Conservation (phyloP, 2,888 invertebrate species). For the Ornithoptera priamus region DNA sequence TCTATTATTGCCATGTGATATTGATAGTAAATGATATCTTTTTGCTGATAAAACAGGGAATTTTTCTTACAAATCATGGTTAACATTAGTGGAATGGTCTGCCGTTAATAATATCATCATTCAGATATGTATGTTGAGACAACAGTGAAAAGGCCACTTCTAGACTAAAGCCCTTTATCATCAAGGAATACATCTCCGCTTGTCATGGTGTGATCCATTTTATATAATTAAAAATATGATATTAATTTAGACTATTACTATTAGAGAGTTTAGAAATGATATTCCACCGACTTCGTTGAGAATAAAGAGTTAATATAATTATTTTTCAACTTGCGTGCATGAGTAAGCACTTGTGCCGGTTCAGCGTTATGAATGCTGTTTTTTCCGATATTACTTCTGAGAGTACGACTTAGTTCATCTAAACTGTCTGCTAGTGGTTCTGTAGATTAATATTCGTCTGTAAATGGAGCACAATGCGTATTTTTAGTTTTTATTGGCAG, state of each 20-base stretch:
- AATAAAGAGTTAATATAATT: neutral
- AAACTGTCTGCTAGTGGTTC: conserved; percentile 2
- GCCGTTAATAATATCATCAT: too few species aligned
- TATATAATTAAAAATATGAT: too few species aligned
- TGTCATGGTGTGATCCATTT: too few species aligned
- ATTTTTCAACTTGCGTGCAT: neutral
- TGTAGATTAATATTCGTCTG: conserved; percentile 1
- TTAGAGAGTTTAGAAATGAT: neutral
- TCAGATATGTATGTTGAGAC: too few species aligned
- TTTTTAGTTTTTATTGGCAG: neutral
- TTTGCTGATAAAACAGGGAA: too few species aligned
- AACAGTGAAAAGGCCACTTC: too few species aligned
- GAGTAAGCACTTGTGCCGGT: neutral
- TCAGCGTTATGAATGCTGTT: conserved; percentile 9
- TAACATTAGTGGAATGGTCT: too few species aligned
- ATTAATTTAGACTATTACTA: neutral
- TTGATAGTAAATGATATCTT: too few species aligned
- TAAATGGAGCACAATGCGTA: neutral
- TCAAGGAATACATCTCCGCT: too few species aligned
- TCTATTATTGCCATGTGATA: too few species aligned
- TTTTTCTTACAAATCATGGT: too few species aligned
- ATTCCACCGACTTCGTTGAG: neutral
- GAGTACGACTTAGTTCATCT: conserved; percentile 9
- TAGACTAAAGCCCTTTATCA: too few species aligned
- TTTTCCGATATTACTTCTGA: conserved; percentile 22